A percentile compares a stretch with the other conserved stretches of the same genome.
These are phyloP conservation scores for Silurus asotus DNA, from an alignment of 2,113 vertebrate genomes.

Conservation along the genomic window DNA sequence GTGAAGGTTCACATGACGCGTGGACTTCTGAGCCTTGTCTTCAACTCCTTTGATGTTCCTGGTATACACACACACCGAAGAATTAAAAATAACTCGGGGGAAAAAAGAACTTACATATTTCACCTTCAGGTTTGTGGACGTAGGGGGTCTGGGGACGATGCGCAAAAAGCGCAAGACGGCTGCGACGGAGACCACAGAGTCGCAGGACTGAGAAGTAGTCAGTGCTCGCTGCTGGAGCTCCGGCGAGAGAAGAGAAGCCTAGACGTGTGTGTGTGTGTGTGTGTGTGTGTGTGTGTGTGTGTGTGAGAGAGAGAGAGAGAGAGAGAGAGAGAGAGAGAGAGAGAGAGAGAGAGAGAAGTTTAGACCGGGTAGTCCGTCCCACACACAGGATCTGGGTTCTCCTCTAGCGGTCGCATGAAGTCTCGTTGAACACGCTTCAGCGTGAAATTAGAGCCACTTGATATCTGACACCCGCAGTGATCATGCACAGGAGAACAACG, in stretches of 20 bases:
- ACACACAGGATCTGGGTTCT: slow-evolving; percentile 77
- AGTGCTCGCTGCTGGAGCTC: slow-evolving; percentile 37
- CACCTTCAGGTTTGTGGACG: not conserved
- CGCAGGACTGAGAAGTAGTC: slow-evolving; percentile 36
- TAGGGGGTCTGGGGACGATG: not conserved
- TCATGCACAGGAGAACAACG: slow-evolving; percentile 69
- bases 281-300: no score
- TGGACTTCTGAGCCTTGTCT: not conserved
- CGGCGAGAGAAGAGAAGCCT: slow-evolving; percentile 49
- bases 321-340: not conserved
- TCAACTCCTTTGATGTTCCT: no score
- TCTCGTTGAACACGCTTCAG: slow-evolving; percentile 80
- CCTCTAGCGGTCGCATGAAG: slow-evolving; percentile 88
- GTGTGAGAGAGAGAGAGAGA: no score
- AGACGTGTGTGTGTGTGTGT: slow-evolving; percentile 29
- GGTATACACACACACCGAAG: not conserved
- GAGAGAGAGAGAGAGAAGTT: slow-evolving; percentile 41
- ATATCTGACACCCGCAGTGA: slow-evolving; percentile 87
- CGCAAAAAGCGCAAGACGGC: not conserved
- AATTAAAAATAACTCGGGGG: no score
- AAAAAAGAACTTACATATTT: not conserved
- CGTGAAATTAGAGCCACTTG: slow-evolving; percentile 99
- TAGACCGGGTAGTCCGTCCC: slow-evolving; percentile 68
- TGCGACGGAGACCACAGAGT: not conserved
- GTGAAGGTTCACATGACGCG: slow-evolving; percentile 18